Evolutionary conservation across 1,140 invertebrate genomes (phyloP), one percentile per base, ranked within the genome.

Genomic region (Euura lappo): DNA sequence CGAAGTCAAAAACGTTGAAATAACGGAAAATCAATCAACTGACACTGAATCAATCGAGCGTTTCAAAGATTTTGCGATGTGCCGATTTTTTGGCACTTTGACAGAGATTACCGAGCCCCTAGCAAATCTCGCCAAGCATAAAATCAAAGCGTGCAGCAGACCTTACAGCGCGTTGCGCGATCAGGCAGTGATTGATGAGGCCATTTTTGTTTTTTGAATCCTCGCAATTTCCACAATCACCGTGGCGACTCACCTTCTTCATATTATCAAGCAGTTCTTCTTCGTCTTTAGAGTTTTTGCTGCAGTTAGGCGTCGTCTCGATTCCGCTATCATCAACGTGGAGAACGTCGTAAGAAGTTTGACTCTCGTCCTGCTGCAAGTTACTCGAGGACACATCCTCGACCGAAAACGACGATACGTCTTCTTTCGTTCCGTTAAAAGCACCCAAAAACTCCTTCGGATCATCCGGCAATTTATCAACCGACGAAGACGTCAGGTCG

Each of bases 241-340:
- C 2, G 4, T 65, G 70, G 13, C 45, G 65, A 81, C 80, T 81
- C 77, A 81, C 79, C 78, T 71, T 65, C 66, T 70, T 69, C 7
- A 74, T 66, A 65, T 69, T 73, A 7, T 47, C 60, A 3, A 79
- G 45, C 5, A 74, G 73, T 4, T 78, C 75, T 3, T 76, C 66
- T 65, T 75, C 72, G n/a, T 65, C 45, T 67, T 45, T 72, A 69
- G n/a, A 42, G 65, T 51, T 13, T 51, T 75, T 42, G 11, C 46
- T 71, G 28, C 28, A 28, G 68, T 71, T 76, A 10, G 81, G 75
- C 2, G 79, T 79, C 73, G 79, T 79, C 13, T 81, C 78, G 44
- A 81, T 82, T 2, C 79, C 80, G 11, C 79, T 81, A 66, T 80
- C 77, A 6, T 83, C 77, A 72, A 78, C 74, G 10, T 69, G 66